Conservation (phyloP, 2,113 vertebrate species). For the Uria aalge region DNA sequence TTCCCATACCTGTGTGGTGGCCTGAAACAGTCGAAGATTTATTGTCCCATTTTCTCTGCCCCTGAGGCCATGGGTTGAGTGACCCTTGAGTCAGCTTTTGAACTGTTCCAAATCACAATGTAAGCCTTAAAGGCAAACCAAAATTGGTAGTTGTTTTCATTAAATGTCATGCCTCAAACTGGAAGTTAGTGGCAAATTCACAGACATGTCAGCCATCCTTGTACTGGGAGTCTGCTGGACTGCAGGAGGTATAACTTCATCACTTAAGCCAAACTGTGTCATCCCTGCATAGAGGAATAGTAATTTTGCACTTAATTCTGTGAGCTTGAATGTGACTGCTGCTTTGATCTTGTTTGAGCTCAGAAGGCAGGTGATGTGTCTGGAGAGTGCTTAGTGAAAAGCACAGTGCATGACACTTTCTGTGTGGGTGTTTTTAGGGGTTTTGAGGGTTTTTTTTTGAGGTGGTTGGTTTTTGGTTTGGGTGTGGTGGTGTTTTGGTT, state of each 20-base stretch:
- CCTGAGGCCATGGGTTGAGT: background rate
- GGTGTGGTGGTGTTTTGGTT: too few species aligned
- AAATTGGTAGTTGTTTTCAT: background rate
- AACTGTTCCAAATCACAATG: background rate
- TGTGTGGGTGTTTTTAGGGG: background rate
- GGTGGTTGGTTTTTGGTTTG: background rate
- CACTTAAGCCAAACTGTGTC: background rate
- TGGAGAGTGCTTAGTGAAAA: background rate
- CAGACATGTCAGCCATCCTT: background rate
- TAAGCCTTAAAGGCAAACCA: background rate
- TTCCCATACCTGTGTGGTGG: fast-evolving
- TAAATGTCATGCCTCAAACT: background rate
- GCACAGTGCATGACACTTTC: background rate
- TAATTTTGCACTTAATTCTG: background rate
- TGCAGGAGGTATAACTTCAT: background rate
- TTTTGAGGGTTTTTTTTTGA: background rate
- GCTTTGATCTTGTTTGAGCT: background rate
- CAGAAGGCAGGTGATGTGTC: background rate
- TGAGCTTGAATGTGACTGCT: background rate
- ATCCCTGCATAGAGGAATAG: background rate
- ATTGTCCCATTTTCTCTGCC: background rate
- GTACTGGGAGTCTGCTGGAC: background rate
- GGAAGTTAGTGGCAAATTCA: background rate
- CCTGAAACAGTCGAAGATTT: background rate
- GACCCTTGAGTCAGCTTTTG: background rate